Base-by-base conservation (phyloP, 2,113 vertebrate species). In the Amia ocellicauda region DNA sequence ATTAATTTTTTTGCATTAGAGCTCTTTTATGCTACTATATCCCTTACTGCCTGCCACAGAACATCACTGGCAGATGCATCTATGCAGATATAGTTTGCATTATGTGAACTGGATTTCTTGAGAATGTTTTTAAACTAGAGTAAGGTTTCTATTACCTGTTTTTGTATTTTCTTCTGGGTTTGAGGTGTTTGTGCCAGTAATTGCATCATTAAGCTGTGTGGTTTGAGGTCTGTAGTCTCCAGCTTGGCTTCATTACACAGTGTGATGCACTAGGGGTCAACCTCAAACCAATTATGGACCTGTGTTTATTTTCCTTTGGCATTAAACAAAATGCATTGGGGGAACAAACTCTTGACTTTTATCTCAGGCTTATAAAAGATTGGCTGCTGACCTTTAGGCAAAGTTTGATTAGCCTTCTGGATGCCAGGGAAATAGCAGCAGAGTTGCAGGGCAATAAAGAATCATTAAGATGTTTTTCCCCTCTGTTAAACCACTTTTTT, bases 401-500 rank as follows among this genome's bases (percentile, higher is more conserved):
- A 47, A n/a, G n/a, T 23, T 54, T 54, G n/a, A 24, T 54, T 54
- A 4, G 51, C 20, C 51, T 54, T 27, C 51, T 22, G 51, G 51
- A 54, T 54, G 51, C 13, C 3, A 54, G 24, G 51, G 24, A 54
- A 54, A 24, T 54, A 27, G 20, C 22, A 54, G 20, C 22, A 24
- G 51, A 20, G 22, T 22, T 54, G 3, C 7, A 13, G 7, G 13
- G 5, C 11, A 54, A 27, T 22, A 54, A 54, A 54, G 2, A 3
- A 54, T 20, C 22, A n/a, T 20, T 54, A 5, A 24, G 51, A 4
- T 10, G 10, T 16, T 54, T 1, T 54, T 16, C 51, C 24, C 20
- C 51, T 7, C 51, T 54, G 51, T 54, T 50, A 36, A 54, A 7
- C 51, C 20, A n/a, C 11, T 10, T 22, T 8, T 9, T 54, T 23